Evolutionary conservation across 2,888 invertebrate species (phyloP), one percentile per base, ranked within the genome.

Genomic region (Rhaphigaster nebulosa): DNA sequence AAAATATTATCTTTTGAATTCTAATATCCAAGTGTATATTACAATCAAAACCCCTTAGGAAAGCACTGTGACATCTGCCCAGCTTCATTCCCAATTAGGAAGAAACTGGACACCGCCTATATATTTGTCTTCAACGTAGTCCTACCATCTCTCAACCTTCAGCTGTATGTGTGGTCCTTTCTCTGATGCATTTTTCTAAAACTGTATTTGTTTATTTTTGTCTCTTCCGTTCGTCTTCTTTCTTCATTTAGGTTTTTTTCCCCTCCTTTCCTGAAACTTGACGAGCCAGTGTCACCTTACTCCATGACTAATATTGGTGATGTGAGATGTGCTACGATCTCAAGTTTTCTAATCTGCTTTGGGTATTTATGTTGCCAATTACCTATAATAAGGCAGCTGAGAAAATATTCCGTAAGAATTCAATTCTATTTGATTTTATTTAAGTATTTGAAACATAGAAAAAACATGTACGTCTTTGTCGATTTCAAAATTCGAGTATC

Each of bases 81-180:
- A 18, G 41, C 4, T 26, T 80, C 41, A 26, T 5, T 80, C 41
- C 41, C 41, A 80, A 80, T 80, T 26, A 80, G 41, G 41, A 12
- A 26, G 80, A 80, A 80, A 80, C 23, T 80, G 80, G 80, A 80
- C 80, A 80, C 80, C 41, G 41, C 26, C 80, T 8, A 80, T 80
- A 41, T 41, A 80, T 80, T 76, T 80, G 80, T 41, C 41, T 80
- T 41, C 41, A 26, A 26, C 23, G 26, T 20, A 26, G 23, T 80
- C 38, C 80, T 10, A 80, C 80, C 41, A 80, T 80, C 41, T 13
- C 3, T 45, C 41, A 41, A 45, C 26, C 80, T 80, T 80, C 41
- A 45, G 41, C 80, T 80, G 4, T 34, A 41, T 41, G 80, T 80
- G 80, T 80, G 80, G 80, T 80, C 80, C 13, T 80, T 41, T 80